These are phyloP conservation scores for Cryptoblepharus egeriae DNA, from an alignment of 2,797 vertebrate genomes.

Conservation along the genomic window DNA sequence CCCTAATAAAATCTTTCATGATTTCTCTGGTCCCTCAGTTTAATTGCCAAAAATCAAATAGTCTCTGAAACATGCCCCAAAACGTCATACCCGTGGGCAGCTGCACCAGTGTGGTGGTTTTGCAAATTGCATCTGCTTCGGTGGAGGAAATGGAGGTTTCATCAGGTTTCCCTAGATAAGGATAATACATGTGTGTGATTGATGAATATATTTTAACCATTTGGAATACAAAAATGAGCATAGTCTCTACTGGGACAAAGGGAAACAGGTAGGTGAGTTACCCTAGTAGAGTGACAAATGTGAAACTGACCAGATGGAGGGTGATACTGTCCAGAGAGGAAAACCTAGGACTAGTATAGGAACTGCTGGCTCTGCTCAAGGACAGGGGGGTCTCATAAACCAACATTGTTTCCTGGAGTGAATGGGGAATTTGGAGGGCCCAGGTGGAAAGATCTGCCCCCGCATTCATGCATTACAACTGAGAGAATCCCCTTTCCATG, in stretches of 20 bases:
- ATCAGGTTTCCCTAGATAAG: background rate
- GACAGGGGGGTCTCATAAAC: constrained; percentile 41
- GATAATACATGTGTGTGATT: background rate
- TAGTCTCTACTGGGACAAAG: background rate
- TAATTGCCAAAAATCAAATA: background rate
- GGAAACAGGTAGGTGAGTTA: background rate
- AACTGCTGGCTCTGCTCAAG: constrained; percentile 6
- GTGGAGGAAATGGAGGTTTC: background rate
- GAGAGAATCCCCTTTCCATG: constrained; percentile 65
- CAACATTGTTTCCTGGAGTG: constrained; percentile 64
- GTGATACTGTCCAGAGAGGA: background rate
- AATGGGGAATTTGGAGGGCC: constrained; percentile 59
- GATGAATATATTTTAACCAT: background rate
- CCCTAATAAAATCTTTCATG: background rate
- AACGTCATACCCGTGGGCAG: background rate
- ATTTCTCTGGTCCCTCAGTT: background rate
- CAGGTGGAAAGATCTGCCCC: constrained; percentile 66
- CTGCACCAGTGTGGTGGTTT: no score
- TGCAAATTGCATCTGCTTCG: background rate
- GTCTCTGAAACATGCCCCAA: background rate
- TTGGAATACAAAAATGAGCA: background rate
- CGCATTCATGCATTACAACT: constrained; percentile 60
- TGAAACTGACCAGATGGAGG: background rate
- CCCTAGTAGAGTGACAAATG: background rate
- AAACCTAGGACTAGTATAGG: constrained; percentile 11